Evolutionary conservation across 2,888 invertebrate species (phyloP), one percentile per base, ranked within the genome.

Genomic region (Hesperia comma): DNA sequence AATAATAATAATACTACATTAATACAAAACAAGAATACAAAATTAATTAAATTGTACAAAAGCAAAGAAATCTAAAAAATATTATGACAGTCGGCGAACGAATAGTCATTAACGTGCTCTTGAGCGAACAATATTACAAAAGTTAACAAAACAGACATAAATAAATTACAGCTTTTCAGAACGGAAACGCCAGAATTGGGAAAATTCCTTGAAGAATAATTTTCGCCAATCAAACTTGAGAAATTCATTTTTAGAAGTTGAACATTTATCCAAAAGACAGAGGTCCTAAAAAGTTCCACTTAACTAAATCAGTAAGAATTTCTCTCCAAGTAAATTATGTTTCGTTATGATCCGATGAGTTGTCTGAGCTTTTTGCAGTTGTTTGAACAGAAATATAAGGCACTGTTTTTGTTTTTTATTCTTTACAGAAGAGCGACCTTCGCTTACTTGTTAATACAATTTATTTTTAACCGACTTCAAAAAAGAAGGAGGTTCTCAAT

Each of bases 261-360:
- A 84, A 87, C 88, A 86, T 87, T 87, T 85, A 85, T 85, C 87
- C 85, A 88, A 87, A 85, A 83, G 88, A 86, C 85, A 83, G 81
- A 83, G 83, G 83, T 82, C 77, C 74, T 76, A 71, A 78, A 83
- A 86, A 82, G 82, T 87, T 83, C 70, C 67, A 77, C 79, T 78
- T 84, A 88, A 86, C 87, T 89, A 86, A 49, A 79, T 84, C 81
- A 84, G 76, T 86, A 78, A 75, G 81, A 85, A 86, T 83, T n/a
- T 85, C 79, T 84, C 84, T 79, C 79, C 79, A 87, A 88, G 79
- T 83, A 80, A 86, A 87, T 88, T 88, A 85, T 58, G 75, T 72
- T 78, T 84, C 80, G 82, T 87, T 87, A 85, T 77, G 79, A 78
- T 79, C 78, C 77, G 76, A 79, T 80, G 77, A 76, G 75, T 72